phyloP scores from a whole-genome alignment of 2,888 invertebrate species.

The Mythimna impura region DNA sequence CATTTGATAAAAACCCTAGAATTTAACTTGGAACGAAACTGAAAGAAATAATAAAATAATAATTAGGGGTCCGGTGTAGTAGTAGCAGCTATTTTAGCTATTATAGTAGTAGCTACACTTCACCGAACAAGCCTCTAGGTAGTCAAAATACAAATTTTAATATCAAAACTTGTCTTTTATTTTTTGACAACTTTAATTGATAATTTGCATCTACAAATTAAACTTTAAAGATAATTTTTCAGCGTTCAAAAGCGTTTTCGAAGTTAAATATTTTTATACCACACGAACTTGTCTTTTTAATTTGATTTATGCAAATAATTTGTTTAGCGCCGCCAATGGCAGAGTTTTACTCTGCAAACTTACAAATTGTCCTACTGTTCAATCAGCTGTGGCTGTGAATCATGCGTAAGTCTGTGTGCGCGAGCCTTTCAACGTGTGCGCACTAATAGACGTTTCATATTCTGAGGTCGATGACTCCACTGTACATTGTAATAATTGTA shows the following conservation, averaged over 20 bases:
- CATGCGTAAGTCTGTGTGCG: slow-evolving; percentile 62
- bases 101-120: too few species aligned
- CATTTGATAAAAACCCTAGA: too few species aligned
- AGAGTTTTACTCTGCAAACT: slow-evolving; percentile 26
- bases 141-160: too few species aligned
- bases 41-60: too few species aligned
- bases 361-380: slow-evolving; percentile 61
- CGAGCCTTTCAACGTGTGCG: slow-evolving; percentile 68
- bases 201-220: not conserved
- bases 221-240: not conserved
- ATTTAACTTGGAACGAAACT: too few species aligned
- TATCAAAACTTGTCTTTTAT: too few species aligned
- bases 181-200: not conserved
- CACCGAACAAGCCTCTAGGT: too few species aligned
- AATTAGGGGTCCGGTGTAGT: too few species aligned
- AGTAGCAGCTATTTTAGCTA: too few species aligned
- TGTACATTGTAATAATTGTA: slow-evolving; percentile 84
- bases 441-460: slow-evolving; percentile 76
- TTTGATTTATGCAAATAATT: slow-evolving; percentile 9
- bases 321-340: not conserved
- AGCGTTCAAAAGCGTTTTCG: not conserved
- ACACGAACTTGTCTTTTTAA: slow-evolving; percentile 1
- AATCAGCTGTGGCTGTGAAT: slow-evolving; percentile 64
- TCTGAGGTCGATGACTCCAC: slow-evolving; percentile 82
- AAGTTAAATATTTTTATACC: not conserved